These are phyloP conservation scores for Ectobius pallidus DNA, from an alignment of 2,888 invertebrate genomes.

Conservation along the genomic window DNA sequence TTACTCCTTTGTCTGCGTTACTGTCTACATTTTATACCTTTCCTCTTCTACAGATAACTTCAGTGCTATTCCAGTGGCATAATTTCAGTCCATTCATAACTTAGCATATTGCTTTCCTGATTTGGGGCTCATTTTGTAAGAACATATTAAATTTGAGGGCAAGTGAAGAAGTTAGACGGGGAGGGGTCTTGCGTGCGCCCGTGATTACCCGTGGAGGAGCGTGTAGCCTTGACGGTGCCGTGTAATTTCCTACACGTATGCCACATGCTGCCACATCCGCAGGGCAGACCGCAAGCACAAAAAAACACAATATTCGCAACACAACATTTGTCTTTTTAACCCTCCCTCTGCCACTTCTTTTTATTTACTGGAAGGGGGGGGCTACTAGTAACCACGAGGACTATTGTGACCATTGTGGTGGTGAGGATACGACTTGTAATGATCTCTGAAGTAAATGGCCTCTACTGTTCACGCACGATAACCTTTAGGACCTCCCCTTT, in stretches of 20 bases:
- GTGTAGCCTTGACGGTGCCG: neutral
- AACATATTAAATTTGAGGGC: no score
- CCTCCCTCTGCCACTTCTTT: neutral
- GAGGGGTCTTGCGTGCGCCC: neutral
- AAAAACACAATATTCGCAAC: constrained; percentile 13
- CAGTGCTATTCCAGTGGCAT: no score
- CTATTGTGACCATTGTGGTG: neutral
- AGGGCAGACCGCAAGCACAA: neutral
- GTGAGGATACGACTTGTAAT: neutral
- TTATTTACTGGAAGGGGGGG: constrained; percentile 6
- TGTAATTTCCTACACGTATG: constrained; percentile 14
- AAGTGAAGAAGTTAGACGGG: no score
- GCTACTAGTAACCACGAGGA: neutral
- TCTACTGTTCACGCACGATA: neutral
- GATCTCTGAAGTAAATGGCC: neutral
- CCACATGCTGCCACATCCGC: constrained; percentile 13
- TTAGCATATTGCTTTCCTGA: no score
- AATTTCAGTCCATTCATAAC: no score
- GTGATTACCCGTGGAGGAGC: neutral
- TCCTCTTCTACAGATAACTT: no score
- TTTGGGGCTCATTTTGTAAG: no score
- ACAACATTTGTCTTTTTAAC: neutral
- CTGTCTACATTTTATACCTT: no score
- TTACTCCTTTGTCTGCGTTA: no score
- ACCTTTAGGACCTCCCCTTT: neutral